Evolutionary conservation across 2,113 vertebrate species (phyloP), one percentile per base, ranked within the genome.

Genomic region (Epinephelus moara): DNA sequence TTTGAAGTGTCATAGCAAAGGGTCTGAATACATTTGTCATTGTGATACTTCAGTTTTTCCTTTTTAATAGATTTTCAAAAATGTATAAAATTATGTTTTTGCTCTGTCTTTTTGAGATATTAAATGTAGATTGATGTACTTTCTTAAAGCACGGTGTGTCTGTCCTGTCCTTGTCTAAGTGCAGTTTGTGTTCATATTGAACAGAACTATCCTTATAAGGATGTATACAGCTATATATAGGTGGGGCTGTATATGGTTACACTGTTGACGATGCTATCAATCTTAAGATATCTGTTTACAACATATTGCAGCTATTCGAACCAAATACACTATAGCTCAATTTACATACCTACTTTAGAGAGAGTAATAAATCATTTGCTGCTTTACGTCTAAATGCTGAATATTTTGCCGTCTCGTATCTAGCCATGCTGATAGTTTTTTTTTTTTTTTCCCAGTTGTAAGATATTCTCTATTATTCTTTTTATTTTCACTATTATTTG

Each of bases 281-380:
- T 66, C 23, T 21, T 62, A 53, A 82, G 19, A 13, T 19, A 61
- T 60, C 30, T 37, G 33, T 67, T 80, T 37, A 76, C 40, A 60
- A 37, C 62, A 47, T 40, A 11, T 60, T 27, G 17, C 18, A 21
- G 42, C 40, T 21, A 70, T 23, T 59, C 17, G 47, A 50, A 55
- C 27, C 19, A 49, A 49, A 75, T 37, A 45, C 23, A 17, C 2
- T 33, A 37, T 6, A 61, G 23, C 66, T 53, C 0, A 9, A 71
- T 67, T 68, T 70, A 57, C 45, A 80, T 40, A 55, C 42, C 23
- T 21, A 63, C 4, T 19, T 40, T 12, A 27, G 25, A 80, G 18
- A 50, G n/a, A 42, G 45, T 40, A 33, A 70, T 70, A 72, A 68
- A 63, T 80, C 25, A 63, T 37, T 55, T 67, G 52, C 42, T 30